Conservation (phyloP, 1,140 invertebrate species). For the Theocolax elegans region DNA sequence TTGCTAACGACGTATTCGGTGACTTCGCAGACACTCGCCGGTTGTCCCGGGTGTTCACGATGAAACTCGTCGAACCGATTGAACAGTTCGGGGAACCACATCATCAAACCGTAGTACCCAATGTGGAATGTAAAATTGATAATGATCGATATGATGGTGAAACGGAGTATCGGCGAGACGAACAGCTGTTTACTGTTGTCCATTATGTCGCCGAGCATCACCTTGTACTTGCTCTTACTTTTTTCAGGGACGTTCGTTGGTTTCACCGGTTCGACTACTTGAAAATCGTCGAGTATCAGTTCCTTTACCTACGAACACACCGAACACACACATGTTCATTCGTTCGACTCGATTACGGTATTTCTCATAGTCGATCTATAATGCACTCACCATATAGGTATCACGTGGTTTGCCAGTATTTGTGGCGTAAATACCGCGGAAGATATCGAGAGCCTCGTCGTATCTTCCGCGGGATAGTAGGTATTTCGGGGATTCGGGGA, state of each 20-base stretch:
- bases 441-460: constrained; percentile 82
- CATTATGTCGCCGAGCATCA: constrained; percentile 80
- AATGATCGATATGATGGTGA: constrained; percentile 83
- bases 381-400: constrained; percentile 76
- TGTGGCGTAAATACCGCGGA: constrained; percentile 80
- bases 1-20: constrained; percentile 78
- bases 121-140: constrained; percentile 92
- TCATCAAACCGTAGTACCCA: constrained; percentile 89
- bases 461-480: constrained; percentile 80
- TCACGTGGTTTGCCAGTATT: constrained; percentile 81
- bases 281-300: constrained; percentile 75
- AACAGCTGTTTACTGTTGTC: constrained; percentile 85
- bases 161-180: constrained; percentile 80
- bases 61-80: constrained; percentile 85
- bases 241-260: constrained; percentile 38
- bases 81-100: constrained; percentile 92
- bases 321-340: too few species aligned
- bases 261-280: constrained; percentile 69
- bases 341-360: too few species aligned
- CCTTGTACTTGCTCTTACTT: constrained; percentile 72
- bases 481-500: constrained; percentile 95
- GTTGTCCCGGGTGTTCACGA: constrained; percentile 65
- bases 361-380: too few species aligned
- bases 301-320: constrained; percentile 71
- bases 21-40: constrained; percentile 80